These are phyloP conservation scores for Apamea crenata DNA, from an alignment of 2,888 invertebrate genomes.

Conservation along the genomic window DNA sequence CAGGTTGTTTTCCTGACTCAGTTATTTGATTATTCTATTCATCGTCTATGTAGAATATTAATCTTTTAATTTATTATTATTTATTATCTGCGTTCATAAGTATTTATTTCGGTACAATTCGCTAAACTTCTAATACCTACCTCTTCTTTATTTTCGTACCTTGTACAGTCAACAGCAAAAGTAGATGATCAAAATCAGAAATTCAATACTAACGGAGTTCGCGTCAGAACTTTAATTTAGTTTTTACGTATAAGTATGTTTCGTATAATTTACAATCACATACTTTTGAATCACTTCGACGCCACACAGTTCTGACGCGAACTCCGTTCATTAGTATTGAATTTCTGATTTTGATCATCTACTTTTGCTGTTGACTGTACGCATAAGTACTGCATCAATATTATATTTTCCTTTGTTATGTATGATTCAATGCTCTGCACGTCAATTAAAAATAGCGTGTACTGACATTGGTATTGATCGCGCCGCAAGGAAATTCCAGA, in stretches of 20 bases:
- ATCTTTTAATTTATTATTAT: not conserved
- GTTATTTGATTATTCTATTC: conserved; percentile 21
- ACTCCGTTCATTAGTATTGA: too few species aligned
- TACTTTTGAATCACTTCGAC: too few species aligned
- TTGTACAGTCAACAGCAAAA: too few species aligned
- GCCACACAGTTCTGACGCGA: too few species aligned
- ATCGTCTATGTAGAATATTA: not conserved
- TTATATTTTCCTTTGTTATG: conserved; percentile 29
- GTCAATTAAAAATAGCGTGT: conserved; percentile 67
- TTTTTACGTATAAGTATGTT: too few species aligned
- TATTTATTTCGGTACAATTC: not conserved
- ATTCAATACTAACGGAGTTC: too few species aligned
- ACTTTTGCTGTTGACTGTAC: too few species aligned
- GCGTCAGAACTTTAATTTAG: too few species aligned
- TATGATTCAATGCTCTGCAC: conserved; percentile 30
- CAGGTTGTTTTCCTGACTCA: not conserved
- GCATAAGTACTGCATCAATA: conserved; percentile 10
- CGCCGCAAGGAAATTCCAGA: conserved; percentile 78
- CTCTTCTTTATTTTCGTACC: not conserved
- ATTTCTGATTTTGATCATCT: too few species aligned
- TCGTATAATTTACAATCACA: too few species aligned
- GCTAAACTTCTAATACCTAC: not conserved
- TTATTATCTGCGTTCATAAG: not conserved
- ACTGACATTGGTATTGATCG: conserved; percentile 76
- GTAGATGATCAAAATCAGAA: too few species aligned